These are phyloP conservation scores for Hippocampus abdominalis DNA, from an alignment of 2,113 vertebrate species.

Conservation along the genomic window DNA sequence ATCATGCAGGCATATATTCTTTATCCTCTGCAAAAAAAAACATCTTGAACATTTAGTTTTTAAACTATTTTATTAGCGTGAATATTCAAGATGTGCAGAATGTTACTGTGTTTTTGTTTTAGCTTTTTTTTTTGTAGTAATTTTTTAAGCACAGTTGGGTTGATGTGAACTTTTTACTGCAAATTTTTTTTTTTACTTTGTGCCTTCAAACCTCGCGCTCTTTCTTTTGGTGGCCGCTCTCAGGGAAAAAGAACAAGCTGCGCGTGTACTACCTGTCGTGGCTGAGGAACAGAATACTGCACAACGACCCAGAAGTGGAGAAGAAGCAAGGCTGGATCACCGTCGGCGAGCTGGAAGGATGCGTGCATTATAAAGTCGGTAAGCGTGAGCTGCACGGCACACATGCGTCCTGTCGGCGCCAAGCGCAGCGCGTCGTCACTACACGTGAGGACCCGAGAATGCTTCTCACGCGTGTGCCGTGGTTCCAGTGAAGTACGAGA, in stretches of 20 bases:
- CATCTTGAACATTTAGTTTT: too few species aligned
- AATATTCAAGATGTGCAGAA: too few species aligned
- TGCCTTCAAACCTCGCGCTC: background rate
- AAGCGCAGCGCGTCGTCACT: background rate
- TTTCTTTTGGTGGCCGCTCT: background rate
- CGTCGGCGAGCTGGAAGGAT: constrained; percentile 92
- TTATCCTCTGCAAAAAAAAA: too few species aligned
- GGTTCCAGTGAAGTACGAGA: constrained; percentile 91
- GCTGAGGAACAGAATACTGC: constrained; percentile 94
- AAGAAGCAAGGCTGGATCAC: constrained; percentile 99
- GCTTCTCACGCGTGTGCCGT: background rate
- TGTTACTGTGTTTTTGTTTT: too few species aligned
- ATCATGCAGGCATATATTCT: too few species aligned
- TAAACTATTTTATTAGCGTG: too few species aligned
- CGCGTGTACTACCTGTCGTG: constrained; percentile 97
- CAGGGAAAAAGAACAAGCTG: constrained; percentile 96
- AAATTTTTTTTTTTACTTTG: too few species aligned
- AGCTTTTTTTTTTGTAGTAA: too few species aligned
- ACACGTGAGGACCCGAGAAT: background rate
- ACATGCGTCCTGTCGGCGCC: too few species aligned
- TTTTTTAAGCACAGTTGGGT: too few species aligned
- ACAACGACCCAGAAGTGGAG: constrained; percentile 96
- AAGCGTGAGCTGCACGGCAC: background rate
- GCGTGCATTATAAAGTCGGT: constrained; percentile 99
- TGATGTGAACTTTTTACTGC: too few species aligned